Base-by-base conservation (phyloP, 1,140 invertebrate genomes). In the Ceratina calcarata region DNA sequence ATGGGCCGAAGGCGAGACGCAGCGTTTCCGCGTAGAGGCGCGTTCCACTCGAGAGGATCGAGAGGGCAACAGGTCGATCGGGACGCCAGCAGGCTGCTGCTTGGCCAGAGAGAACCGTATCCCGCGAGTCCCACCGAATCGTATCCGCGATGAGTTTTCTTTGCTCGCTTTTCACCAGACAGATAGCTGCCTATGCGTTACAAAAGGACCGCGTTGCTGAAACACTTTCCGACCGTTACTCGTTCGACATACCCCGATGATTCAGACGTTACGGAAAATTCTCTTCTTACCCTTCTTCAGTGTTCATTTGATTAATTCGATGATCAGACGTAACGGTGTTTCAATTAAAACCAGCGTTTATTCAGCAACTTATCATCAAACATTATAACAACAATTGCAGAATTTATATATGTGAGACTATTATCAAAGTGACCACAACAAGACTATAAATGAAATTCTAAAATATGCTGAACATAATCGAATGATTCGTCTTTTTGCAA, bases 201-300 rank as follows among this genome's bases (percentile, higher is more conserved):
- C 45, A 22, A 32, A n/a, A 45, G 49, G 16, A 18, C 45, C 51
- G 37, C 37, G 37, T 10, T 6, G 37, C 8, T 45, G 85, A 78
- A 81, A 86, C 82, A 83, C 76, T 51, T 37, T 8, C 60, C 55
- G 60, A 82, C 84, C 84, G 83, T 86, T 86, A 86, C 58, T 85
- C 75, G 83, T 86, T 85, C 83, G 83, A 85, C 83, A 85, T 85
- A 82, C 82, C 75, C 74, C 49, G 37, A 83, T 71, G 74, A 84
- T 84, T 82, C 64, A 78, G 57, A 83, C 83, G 22, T 65, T 37
- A 15, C 60, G 49, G 20, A 27, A 6, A 69, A 69, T 69, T 55
- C 51, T 51, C 67, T 45, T 45, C 37, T 45, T 45, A 10, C 37
- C 37, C 37, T 45, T 45, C 37, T 6, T 45, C 37, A 6, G 37